Evolutionary conservation across 2,888 invertebrate genomes (phyloP).

Genomic region (Gisinianus flammeolus): DNA sequence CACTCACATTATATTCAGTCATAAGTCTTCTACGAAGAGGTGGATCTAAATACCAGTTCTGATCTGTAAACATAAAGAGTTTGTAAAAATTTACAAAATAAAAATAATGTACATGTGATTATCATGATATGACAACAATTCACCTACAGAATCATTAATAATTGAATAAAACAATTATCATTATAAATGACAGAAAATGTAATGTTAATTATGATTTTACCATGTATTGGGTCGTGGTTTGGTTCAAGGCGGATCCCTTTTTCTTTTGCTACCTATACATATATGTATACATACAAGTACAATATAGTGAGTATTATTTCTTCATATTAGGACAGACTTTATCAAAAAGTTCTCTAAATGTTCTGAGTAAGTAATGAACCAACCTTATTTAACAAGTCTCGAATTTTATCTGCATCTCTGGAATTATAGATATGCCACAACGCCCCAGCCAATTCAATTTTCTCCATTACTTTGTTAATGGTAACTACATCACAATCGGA

Average conservation of each 20-base stretch:
- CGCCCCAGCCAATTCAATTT: constrained; percentile 85
- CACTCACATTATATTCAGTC: constrained; percentile 90
- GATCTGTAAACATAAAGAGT: no score
- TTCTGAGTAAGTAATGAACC: background rate
- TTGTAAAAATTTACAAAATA: no score
- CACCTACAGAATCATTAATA: no score
- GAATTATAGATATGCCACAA: constrained; percentile 98
- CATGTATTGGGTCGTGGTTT: constrained; percentile 95
- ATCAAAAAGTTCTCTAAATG: no score
- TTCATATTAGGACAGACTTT: no score
- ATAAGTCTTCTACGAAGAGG: constrained; percentile 83
- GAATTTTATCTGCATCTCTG: constrained; percentile 91
- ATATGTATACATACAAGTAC: no score
- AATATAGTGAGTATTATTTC: no score
- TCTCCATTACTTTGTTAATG: constrained; percentile 76
- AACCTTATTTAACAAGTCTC: constrained; percentile 89
- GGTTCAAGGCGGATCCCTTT: constrained; percentile 82
- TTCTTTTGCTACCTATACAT: constrained; percentile 68
- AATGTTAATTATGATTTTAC: no score
- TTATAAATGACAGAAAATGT: no score
- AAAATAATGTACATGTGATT: no score
- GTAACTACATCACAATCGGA: constrained; percentile 91
- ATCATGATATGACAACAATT: no score
- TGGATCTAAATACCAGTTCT: constrained; percentile 92
- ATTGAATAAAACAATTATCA: no score